Evolutionary conservation across 2,113 vertebrate genomes (phyloP).

Genomic region (Grallaria varia): DNA sequence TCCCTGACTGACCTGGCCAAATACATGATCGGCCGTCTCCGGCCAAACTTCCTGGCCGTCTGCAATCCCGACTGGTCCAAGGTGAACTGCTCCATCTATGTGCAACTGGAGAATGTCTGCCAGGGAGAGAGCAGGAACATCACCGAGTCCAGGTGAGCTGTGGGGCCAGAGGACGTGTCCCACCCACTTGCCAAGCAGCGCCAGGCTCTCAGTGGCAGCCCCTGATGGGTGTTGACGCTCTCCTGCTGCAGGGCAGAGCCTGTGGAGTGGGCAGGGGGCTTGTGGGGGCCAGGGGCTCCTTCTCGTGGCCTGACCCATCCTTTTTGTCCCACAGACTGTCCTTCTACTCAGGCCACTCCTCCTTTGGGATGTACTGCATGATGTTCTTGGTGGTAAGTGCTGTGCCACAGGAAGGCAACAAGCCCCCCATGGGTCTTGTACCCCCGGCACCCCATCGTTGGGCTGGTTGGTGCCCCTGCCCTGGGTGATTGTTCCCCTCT

Average conservation of each 20-base stretch:
- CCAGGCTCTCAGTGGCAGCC: neutral
- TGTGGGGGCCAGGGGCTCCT: accelerated
- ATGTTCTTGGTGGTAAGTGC: constrained; percentile 91
- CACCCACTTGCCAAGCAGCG: accelerated
- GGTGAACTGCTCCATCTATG: constrained; percentile 80
- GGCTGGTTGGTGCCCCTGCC: neutral
- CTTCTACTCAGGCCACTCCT: constrained; percentile 96
- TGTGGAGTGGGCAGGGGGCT: neutral
- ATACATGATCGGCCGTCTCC: constrained; percentile 88
- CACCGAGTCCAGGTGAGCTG: constrained; percentile 86
- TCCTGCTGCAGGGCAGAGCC: neutral
- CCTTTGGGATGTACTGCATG: constrained; percentile 98
- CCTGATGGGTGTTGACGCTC: accelerated
- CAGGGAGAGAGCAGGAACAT: constrained; percentile 75
- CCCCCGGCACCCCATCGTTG: accelerated
- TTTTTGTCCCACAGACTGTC: constrained; percentile 79
- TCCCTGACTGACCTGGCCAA: constrained; percentile 94
- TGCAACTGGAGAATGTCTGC: constrained; percentile 82
- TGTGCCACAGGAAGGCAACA: accelerated
- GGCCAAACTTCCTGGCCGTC: constrained; percentile 90
- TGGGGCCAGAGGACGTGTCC: neutral
- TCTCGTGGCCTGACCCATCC: neutral
- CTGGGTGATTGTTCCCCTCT: neutral
- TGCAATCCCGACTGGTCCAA: constrained; percentile 83
- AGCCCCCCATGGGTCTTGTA: accelerated